Base-by-base conservation (phyloP, 1,140 invertebrate genomes). In the Papilio polytes region DNA sequence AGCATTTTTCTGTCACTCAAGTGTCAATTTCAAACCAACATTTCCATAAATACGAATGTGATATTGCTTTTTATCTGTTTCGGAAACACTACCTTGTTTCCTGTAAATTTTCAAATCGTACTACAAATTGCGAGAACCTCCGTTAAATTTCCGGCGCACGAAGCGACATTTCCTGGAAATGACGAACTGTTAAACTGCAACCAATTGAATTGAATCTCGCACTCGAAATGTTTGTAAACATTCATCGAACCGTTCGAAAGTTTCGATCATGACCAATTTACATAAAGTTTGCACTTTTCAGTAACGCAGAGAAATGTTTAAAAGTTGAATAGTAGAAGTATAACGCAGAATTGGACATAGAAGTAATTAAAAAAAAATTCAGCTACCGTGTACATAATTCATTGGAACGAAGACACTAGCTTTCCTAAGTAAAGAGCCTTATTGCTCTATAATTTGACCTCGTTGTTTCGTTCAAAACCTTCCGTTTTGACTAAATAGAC, bases 121-220 rank as follows among this genome's bases (percentile, higher is more conserved):
- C 82, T 85, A 86, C 89, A 88, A 92, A 91, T 92, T 91, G 86
- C 85, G 82, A 84, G 82, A 81, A 82, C 81, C 87, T 85, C 81
- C 85, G 84, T 87, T 85, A 87, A 91, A 92, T 92, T 91, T 91
- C 89, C 88, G 85, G 59, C 82, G 82, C 82, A 81, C 87, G 74
- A 84, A 80, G 86, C 84, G 84, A 85, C 83, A 88, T 91, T 90
- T 91, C 89, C 91, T 86, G 83, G 53, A 85, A 86, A 90, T 92
- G 86, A 90, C 86, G 88, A 85, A 89, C 83, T 83, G 80, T 77
- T 84, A 83, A 88, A 78, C 36, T 66, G 59, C 77, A 66, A 15
- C 36, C 77, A 66, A 78, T 78, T 46, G 56, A 70, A 70, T 70
- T 70, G 63, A 36, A 70, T 70, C 26, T 70, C 63, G 63, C 26